Evolutionary conservation across 2,888 invertebrate genomes (phyloP), one percentile per base, ranked within the genome.

Genomic region (Eumacrocentrus americanus): DNA sequence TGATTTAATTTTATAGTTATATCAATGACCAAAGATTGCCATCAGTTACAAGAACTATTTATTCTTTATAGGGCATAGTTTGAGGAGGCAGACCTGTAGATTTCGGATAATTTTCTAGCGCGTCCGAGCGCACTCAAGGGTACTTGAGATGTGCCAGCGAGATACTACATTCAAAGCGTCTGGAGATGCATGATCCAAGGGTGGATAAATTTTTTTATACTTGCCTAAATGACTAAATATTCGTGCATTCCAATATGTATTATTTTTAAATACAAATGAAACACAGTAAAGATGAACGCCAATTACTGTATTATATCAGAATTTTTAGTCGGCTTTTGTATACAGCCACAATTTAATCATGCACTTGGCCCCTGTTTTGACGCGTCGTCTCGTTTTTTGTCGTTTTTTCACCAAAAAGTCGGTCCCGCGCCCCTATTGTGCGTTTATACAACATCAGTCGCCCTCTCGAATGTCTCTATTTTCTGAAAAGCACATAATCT

Each of bases 391-490:
- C 77, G 76, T 72, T 81, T 81, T 81, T 80, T 79, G 75, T 72
- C 72, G 73, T 76, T 81, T 73, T 81, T 81, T 76, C 77, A 74
- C 80, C 80, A 75, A 80, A 81, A 79, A 79, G 73, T 73, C 75
- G 73, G 65, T 70, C 63, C 29, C 58, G 18, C 16, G 34, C 61
- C 64, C 62, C 68, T 66, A 72, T 78, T 77, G 72, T 78, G 59
- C 57, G 66, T 62, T 61, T 61, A n/a, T n/a, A 50, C 61, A 57
- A 29, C 56, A 14, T 60, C 25, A 54, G 44, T 62, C 50, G 51
- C 54, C 57, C 59, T 55, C 53, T 16, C 11, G 25, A 40, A 44
- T 42, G 35, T 64, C 52, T 61, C 56, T 65, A 70, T 73, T 75
- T 76, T 67, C 65, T 73, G 72, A 73, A 73, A 76, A 75, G 72